Evolutionary conservation across 2,113 vertebrate genomes (phyloP).

Genomic region (Rhinolophus ferrumequinum): DNA sequence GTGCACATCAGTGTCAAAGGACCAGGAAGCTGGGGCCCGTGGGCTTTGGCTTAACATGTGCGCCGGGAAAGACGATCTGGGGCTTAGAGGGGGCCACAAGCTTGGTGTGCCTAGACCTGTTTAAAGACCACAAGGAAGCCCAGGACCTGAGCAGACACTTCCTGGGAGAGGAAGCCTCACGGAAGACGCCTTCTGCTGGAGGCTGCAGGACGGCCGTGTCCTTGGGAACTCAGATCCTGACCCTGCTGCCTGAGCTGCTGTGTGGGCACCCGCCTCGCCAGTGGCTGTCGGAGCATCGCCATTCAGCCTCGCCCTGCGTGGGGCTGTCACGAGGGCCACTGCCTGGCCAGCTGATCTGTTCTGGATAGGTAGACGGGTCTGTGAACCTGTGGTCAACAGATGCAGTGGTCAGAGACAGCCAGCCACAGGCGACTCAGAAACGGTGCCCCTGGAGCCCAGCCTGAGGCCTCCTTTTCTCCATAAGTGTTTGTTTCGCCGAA

Average conservation of each 20-base stretch:
- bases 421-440: neutral
- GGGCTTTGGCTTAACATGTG: neutral
- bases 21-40: neutral
- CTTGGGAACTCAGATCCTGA: neutral
- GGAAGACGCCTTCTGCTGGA: no score
- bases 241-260: neutral
- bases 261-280: accelerated
- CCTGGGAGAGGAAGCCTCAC: neutral
- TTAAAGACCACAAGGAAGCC: neutral
- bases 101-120: neutral
- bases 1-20: neutral
- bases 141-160: neutral
- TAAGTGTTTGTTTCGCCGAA: neutral
- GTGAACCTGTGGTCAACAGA: neutral
- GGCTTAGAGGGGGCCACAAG: neutral
- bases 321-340: neutral
- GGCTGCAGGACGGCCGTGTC: neutral
- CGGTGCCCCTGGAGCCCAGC: neutral
- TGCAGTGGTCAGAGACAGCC: neutral
- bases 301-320: accelerated
- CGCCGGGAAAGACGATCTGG: neutral
- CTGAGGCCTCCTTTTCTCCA: neutral
- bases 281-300: neutral
- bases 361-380: neutral
- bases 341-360: neutral